These are phyloP conservation scores for Apomyelois bistriatella DNA, from an alignment of 2,888 invertebrate genomes.

Conservation along the genomic window DNA sequence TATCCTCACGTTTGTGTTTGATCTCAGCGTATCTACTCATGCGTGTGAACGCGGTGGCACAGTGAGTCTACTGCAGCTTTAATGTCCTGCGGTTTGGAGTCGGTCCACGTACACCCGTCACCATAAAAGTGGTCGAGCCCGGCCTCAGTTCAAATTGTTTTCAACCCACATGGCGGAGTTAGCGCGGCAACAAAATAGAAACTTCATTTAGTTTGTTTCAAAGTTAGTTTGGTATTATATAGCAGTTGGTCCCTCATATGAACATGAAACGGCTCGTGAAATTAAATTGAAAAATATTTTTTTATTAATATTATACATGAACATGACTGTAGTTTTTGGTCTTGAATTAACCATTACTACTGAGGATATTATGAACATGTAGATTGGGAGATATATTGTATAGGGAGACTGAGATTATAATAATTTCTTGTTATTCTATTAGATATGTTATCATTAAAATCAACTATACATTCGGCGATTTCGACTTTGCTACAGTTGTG, in stretches of 20 bases:
- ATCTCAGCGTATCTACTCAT: no score
- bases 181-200: constrained; percentile 37
- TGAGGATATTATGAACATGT: no score
- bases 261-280: background rate
- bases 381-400: no score
- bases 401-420: no score
- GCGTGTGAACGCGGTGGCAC: constrained; percentile 30
- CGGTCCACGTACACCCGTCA: constrained; percentile 12
- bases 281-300: background rate
- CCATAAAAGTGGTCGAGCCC: constrained; percentile 12
- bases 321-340: no score
- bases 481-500: no score
- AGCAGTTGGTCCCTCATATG: constrained; percentile 10
- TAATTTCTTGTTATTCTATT: no score
- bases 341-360: no score
- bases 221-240: constrained; percentile 24
- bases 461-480: no score
- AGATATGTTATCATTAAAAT: no score
- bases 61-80: constrained; percentile 56
- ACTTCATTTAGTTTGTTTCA: constrained; percentile 37
- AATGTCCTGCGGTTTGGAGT: constrained; percentile 31
- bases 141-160: constrained; percentile 3
- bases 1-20: no score
- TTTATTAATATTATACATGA: no score
- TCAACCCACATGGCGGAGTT: constrained; percentile 23